These are phyloP conservation scores for Athene cunicularia DNA, from an alignment of 2,113 vertebrate genomes.

Conservation along the genomic window DNA sequence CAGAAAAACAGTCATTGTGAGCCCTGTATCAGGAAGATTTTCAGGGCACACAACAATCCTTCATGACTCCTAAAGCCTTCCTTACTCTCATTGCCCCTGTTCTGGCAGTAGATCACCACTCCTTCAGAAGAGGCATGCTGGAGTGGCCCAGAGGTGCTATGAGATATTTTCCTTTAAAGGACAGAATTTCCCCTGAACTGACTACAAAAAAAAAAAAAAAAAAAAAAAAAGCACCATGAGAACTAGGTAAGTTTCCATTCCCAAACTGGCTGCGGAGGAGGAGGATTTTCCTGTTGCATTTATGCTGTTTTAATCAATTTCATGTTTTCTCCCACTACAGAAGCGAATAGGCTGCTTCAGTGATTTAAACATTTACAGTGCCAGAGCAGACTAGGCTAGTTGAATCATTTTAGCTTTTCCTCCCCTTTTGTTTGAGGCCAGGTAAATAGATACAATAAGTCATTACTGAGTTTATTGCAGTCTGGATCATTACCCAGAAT, in stretches of 20 bases:
- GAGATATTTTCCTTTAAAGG: background rate
- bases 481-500: conserved; percentile 68
- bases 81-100: background rate
- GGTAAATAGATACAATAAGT: conserved; percentile 64
- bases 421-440: conserved; percentile 30
- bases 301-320: conserved; percentile 40
- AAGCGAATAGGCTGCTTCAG: background rate
- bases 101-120: background rate
- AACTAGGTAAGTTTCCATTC: conserved; percentile 52
- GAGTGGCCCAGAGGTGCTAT: background rate
- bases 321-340: conserved; percentile 21
- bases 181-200: background rate
- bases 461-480: conserved; percentile 58
- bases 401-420: background rate
- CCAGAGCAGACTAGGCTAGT: background rate
- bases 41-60: background rate
- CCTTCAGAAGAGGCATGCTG: background rate
- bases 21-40: background rate
- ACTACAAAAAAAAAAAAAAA: background rate
- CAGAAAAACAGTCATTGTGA: background rate
- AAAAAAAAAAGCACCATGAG: background rate
- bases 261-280: conserved; percentile 19
- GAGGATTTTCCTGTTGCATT: conserved; percentile 27
- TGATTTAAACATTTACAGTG: conserved; percentile 35
- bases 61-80: background rate